Percentiles rank a stretch among this genome's conserved stretches.
Evolutionary conservation across 2,113 vertebrate genomes (phyloP).

Genomic region (Raja brachyura): DNA sequence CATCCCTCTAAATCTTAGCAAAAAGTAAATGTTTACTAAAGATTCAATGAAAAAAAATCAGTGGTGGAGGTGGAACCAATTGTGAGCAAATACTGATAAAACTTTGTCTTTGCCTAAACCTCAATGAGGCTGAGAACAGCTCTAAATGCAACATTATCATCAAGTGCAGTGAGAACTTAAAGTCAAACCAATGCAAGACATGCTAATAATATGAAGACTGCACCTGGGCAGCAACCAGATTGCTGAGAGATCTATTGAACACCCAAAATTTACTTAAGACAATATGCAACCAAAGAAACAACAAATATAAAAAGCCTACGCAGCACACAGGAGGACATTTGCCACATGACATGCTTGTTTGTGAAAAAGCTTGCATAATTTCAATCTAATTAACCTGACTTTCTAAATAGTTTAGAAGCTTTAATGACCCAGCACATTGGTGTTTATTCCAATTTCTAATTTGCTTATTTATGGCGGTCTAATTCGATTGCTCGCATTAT

Average conservation of each 20-base stretch:
- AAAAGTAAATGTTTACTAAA: conserved; percentile 10
- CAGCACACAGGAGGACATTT: neutral
- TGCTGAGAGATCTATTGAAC: neutral
- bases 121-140: neutral
- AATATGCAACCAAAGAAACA: neutral
- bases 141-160: neutral
- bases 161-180: neutral
- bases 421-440: conserved; percentile 14
- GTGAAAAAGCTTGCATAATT: neutral
- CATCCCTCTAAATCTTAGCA: neutral
- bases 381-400: conserved; percentile 30
- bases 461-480: neutral
- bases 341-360: conserved; percentile 27
- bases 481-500: neutral
- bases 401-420: conserved; percentile 1
- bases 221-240: neutral
- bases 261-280: neutral
- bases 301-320: conserved; percentile 2
- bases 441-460: conserved; percentile 1
- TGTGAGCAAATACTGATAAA: neutral
- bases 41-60: neutral
- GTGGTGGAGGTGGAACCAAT: neutral
- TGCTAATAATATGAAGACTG: neutral
- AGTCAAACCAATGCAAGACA: neutral
- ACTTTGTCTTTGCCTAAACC: neutral